phyloP scores from a whole-genome alignment of 2,113 vertebrate species.

The Atrichornis clamosus region DNA sequence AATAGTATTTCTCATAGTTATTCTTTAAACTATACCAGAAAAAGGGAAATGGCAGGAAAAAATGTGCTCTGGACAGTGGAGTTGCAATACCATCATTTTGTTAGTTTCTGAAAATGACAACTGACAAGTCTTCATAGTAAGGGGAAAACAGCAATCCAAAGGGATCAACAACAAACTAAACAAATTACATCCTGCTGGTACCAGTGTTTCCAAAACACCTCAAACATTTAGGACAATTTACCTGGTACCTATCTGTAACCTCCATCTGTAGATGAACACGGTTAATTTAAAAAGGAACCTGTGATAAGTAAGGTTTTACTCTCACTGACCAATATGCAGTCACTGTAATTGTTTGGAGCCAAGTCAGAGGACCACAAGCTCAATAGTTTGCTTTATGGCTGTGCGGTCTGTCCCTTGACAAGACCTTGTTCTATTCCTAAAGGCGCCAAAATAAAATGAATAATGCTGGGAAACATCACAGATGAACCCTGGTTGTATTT shows the following conservation, averaged over 20 bases:
- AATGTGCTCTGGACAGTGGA: background rate
- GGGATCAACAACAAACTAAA: background rate
- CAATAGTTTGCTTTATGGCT: background rate
- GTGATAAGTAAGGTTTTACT: background rate
- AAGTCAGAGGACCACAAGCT: background rate
- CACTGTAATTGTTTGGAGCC: background rate
- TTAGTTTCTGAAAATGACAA: background rate
- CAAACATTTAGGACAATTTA: background rate
- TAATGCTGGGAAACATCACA: background rate
- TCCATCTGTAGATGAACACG: background rate
- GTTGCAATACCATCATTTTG: background rate
- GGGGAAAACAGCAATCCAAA: background rate
- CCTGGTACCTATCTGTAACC: background rate
- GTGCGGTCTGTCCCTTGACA: background rate
- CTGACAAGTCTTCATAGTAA: background rate
- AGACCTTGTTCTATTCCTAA: background rate
- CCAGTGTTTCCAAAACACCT: background rate
- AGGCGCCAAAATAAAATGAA: background rate
- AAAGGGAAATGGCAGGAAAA: background rate
- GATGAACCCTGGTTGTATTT: background rate
- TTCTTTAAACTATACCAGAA: background rate
- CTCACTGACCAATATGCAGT: background rate
- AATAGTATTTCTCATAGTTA: background rate
- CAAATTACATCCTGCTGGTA: background rate
- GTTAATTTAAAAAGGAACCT: background rate